phyloP scores from a whole-genome alignment of 53 echinoderm and acorn worm genomes.

The Henricia sp. region DNA sequence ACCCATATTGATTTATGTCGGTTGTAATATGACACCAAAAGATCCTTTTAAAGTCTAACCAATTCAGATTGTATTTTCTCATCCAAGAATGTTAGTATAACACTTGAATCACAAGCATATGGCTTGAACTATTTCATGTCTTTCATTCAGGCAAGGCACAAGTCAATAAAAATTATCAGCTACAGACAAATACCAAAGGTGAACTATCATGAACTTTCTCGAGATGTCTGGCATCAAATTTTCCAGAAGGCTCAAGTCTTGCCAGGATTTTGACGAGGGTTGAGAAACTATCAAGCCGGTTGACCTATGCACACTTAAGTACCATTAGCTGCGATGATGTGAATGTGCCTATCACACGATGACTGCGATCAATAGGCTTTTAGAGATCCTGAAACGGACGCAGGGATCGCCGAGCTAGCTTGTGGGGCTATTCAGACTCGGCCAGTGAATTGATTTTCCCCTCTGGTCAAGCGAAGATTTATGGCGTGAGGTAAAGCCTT shows the following conservation, averaged over 20 bases:
- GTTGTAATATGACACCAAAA: too few species aligned
- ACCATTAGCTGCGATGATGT: constrained; percentile 21
- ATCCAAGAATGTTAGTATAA: too few species aligned
- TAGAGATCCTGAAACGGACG: constrained; percentile 23
- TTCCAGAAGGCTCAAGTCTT: constrained; percentile 7
- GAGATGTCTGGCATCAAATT: constrained; percentile 34
- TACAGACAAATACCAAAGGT: constrained; percentile 18
- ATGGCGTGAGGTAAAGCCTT: constrained; percentile 18
- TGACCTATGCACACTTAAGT: constrained; percentile 61
- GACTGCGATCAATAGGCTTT: constrained; percentile 54
- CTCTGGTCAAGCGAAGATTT: constrained; percentile 7
- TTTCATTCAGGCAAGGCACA: too few species aligned
- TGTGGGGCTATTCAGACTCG: constrained; percentile 6
- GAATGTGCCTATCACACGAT: constrained; percentile 25
- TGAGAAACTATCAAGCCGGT: constrained; percentile 26
- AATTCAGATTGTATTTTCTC: too few species aligned
- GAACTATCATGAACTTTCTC: constrained; percentile 37
- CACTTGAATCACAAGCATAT: too few species aligned
- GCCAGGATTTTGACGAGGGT: neutral
- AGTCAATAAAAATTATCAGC: neutral
- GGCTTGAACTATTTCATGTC: too few species aligned
- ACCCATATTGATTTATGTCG: too few species aligned
- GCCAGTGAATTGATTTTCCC: constrained; percentile 23
- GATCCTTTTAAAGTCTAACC: too few species aligned
- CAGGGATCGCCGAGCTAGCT: constrained; percentile 2